These are phyloP conservation scores for Lordiphosa mommai DNA, from an alignment of 1,140 invertebrate species.

Conservation along the genomic window DNA sequence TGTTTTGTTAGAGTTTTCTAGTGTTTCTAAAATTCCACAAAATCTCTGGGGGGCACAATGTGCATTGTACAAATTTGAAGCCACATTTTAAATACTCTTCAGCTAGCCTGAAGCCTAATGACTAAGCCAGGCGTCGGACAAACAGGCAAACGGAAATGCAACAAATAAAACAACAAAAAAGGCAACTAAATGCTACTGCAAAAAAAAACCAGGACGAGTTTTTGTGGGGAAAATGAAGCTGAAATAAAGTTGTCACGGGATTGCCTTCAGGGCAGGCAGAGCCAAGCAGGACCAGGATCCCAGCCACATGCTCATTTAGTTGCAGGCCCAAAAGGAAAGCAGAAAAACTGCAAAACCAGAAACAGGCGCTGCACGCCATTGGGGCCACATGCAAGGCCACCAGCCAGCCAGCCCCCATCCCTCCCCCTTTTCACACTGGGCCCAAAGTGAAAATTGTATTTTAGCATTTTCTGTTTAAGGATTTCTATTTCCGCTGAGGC, in stretches of 20 bases:
- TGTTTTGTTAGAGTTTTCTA: not conserved
- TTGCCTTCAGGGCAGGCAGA: slow-evolving; percentile 27
- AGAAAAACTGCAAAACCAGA: slow-evolving; percentile 8
- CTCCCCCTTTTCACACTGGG: not conserved
- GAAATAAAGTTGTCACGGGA: slow-evolving; percentile 67
- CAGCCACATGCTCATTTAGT: slow-evolving; percentile 63
- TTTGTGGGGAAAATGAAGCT: slow-evolving; percentile 17
- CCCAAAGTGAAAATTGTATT: slow-evolving; percentile 69
- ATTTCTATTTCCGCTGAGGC: slow-evolving; percentile 67
- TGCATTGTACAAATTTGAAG: slow-evolving; percentile 35
- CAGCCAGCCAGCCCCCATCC: slow-evolving; percentile 5
- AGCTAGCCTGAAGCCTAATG: slow-evolving; percentile 49
- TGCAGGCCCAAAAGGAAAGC: slow-evolving; percentile 27
- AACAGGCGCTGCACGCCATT: slow-evolving; percentile 64
- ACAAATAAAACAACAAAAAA: slow-evolving; percentile 60
- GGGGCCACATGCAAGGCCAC: slow-evolving; percentile 64
- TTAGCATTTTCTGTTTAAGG: slow-evolving; percentile 70
- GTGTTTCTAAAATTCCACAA: not conserved
- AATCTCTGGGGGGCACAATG: slow-evolving; percentile 13
- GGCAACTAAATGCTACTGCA: slow-evolving; percentile 49
- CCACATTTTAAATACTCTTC: slow-evolving; percentile 47
- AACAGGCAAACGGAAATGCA: slow-evolving; percentile 53
- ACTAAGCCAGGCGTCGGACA: slow-evolving; percentile 43
- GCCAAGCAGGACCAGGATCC: slow-evolving; percentile 14
- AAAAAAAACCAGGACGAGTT: slow-evolving; percentile 14